phyloP scores from a whole-genome alignment of 2,797 vertebrate genomes.

The Lacerta viridis region DNA sequence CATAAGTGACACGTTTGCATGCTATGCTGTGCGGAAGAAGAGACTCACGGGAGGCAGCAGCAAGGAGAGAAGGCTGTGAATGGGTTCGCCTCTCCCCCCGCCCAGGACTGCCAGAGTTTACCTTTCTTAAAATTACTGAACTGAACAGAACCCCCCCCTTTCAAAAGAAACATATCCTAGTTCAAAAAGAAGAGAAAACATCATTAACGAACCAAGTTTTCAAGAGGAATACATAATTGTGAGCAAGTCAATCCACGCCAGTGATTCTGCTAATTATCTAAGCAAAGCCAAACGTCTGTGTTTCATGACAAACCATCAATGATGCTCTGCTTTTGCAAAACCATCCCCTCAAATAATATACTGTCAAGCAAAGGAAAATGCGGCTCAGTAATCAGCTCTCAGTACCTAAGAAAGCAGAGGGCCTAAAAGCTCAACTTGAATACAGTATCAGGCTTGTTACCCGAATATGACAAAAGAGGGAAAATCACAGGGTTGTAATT shows the following conservation, averaged over 20 bases:
- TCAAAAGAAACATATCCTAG: neutral
- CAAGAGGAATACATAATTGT: neutral
- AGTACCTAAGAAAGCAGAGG: neutral
- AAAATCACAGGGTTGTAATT: neutral
- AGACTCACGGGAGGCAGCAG: neutral
- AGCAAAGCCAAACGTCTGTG: conserved; percentile 1
- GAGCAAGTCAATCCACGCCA: neutral
- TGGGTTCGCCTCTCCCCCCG: no score
- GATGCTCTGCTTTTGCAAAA: neutral
- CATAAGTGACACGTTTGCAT: neutral
- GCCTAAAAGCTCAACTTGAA: neutral
- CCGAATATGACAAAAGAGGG: neutral
- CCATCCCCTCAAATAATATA: neutral
- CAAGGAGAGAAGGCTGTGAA: neutral
- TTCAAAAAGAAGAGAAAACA: neutral
- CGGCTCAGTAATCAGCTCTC: neutral
- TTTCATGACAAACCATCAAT: neutral
- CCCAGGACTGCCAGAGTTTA: no score
- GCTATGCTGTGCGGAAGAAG: neutral
- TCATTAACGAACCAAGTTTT: neutral
- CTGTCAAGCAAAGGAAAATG: neutral
- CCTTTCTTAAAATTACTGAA: neutral
- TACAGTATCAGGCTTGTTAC: neutral
- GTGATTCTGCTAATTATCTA: neutral
- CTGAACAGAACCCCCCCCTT: neutral